Percentiles rank a stretch among this genome's conserved stretches.
These are phyloP conservation scores for Tyrannus savana DNA, from an alignment of 2,113 vertebrate species.

Conservation along the genomic window DNA sequence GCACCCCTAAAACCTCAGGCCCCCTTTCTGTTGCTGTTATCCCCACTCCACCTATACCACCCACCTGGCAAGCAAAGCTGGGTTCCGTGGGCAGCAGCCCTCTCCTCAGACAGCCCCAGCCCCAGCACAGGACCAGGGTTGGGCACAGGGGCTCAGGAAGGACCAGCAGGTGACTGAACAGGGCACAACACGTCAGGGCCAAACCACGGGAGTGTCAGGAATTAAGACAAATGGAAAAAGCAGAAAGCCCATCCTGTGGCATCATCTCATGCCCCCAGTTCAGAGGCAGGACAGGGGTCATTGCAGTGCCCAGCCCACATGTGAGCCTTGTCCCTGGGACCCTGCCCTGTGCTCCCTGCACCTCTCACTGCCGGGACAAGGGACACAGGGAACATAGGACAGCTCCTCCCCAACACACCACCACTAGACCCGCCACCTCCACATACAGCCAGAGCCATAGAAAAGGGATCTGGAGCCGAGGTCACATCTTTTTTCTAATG, in stretches of 20 bases:
- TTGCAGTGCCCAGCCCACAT: accelerated
- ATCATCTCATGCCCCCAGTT: neutral
- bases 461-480: slow-evolving; percentile 16
- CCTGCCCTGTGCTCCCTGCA: accelerated
- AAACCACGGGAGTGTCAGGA: neutral
- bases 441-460: neutral
- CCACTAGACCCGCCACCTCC: neutral
- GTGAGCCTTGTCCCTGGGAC: neutral
- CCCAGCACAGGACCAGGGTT: neutral
- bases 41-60: accelerated
- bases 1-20: neutral
- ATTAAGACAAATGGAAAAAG: neutral
- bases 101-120: neutral
- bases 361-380: neutral
- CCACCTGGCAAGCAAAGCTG: neutral
- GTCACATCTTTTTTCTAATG: slow-evolving; percentile 61
- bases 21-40: neutral
- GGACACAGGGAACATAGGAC: neutral
- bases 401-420: neutral
- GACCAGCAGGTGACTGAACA: neutral
- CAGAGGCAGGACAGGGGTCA: neutral
- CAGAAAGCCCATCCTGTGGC: neutral
- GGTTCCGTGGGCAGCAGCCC: neutral
- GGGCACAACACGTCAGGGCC: neutral
- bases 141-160: neutral